Percentiles rank a stretch among this genome's conserved stretches.
Evolutionary conservation across 2,888 invertebrate genomes (phyloP).

Genomic region (Branchellion lobata): DNA sequence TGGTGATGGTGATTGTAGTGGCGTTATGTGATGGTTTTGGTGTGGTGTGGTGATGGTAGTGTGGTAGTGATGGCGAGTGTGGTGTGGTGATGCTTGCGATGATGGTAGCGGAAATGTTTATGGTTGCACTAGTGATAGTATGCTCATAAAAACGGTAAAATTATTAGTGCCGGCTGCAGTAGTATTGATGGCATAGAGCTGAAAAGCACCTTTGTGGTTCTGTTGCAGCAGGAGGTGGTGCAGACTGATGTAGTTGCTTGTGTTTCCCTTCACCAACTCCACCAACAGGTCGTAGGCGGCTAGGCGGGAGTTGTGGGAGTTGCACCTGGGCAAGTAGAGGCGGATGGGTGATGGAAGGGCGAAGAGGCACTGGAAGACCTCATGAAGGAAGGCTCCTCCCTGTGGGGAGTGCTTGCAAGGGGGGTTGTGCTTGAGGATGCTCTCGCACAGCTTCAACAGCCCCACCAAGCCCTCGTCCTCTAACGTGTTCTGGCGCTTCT

Average conservation of each 20-base stretch:
- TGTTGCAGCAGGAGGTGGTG: conserved; percentile 81
- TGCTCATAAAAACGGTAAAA: too few relatives aligned
- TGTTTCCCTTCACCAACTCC: conserved; percentile 80
- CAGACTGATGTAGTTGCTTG: conserved; percentile 80
- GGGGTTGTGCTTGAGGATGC: conserved; percentile 83
- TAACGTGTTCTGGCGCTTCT: conserved; percentile 76
- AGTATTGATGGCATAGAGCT: too few relatives aligned
- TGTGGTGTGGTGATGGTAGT: too few relatives aligned
- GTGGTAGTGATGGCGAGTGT: too few relatives aligned
- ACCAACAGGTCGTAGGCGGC: conserved; percentile 87
- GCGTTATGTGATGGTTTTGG: neutral
- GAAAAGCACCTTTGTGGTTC: conserved; percentile 66
- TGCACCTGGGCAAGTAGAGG: conserved; percentile 84
- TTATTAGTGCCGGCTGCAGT: too few relatives aligned
- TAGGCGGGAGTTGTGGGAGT: conserved; percentile 80
- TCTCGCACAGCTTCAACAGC: conserved; percentile 79
- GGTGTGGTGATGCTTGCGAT: too few relatives aligned
- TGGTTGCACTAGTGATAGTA: too few relatives aligned
- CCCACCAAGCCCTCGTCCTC: conserved; percentile 90
- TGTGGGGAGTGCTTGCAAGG: conserved; percentile 79
- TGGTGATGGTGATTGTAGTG: too few relatives aligned
- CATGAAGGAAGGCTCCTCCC: conserved; percentile 66
- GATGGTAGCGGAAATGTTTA: too few relatives aligned
- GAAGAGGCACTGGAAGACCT: conserved; percentile 83
- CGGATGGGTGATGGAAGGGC: conserved; percentile 82